Evolutionary conservation across 2,113 vertebrate species (phyloP).

Genomic region (Ariopsis seemanni): DNA sequence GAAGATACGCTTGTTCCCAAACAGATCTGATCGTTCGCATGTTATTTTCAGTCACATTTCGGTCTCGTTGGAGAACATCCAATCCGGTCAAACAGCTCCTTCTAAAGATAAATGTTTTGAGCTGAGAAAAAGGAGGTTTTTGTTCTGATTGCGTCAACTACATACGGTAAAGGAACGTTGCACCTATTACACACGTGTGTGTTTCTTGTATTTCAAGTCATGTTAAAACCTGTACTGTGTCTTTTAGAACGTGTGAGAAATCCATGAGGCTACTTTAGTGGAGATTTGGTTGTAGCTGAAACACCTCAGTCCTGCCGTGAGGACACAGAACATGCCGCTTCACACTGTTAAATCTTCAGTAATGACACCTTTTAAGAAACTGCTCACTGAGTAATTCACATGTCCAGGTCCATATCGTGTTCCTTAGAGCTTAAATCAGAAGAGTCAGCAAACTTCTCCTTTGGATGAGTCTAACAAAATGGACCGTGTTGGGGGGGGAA

Average conservation of each 20-base stretch:
- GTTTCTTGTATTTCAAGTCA: background rate
- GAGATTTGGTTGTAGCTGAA: background rate
- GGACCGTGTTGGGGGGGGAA: background rate
- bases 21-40: background rate
- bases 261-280: background rate
- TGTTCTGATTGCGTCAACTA: background rate
- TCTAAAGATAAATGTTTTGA: background rate
- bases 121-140: background rate
- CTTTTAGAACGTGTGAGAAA: background rate
- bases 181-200: background rate
- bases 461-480: background rate
- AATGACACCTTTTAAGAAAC: background rate
- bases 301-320: background rate
- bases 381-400: background rate
- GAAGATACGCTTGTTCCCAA: slow-evolving; percentile 10
- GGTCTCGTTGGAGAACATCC: background rate
- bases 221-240: background rate
- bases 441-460: background rate
- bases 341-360: background rate
- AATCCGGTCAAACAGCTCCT: background rate
- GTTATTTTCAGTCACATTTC: background rate
- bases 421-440: background rate
- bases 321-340: background rate
- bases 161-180: background rate
- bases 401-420: background rate